Conservation (phyloP, 37 sponge, comb jelly and placozoan genomes). For the Spongilla lacustris region DNA sequence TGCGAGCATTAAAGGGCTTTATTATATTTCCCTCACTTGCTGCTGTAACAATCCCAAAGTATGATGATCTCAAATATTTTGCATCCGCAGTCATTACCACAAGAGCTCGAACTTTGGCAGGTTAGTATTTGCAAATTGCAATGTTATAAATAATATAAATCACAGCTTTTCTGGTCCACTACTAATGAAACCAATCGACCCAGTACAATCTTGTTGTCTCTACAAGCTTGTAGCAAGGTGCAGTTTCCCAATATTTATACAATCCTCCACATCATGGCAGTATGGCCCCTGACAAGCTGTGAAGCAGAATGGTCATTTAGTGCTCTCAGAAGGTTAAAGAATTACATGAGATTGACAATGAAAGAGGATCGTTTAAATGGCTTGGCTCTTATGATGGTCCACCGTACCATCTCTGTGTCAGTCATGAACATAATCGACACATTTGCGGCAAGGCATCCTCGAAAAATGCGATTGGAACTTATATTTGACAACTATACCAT, state of each 20-base stretch:
- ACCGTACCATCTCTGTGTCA: neutral
- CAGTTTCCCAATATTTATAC: conserved; percentile 1
- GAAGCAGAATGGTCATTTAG: neutral
- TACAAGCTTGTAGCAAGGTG: neutral
- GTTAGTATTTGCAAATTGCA: neutral
- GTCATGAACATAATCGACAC: neutral
- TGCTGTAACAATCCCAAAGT: neutral
- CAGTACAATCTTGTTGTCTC: neutral
- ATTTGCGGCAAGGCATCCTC: neutral
- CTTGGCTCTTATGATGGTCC: neutral
- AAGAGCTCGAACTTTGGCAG: conserved; percentile 1
- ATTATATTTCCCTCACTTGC: neutral
- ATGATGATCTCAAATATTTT: neutral
- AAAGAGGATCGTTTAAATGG: neutral
- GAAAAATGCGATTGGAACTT: neutral
- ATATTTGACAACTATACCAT: neutral
- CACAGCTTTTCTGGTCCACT: neutral
- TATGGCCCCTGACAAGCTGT: neutral
- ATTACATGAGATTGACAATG: neutral
- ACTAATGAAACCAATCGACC: neutral
- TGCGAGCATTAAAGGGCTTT: neutral
- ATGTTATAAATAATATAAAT: neutral
- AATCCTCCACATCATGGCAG: neutral
- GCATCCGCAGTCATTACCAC: neutral
- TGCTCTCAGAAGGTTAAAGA: neutral